These are phyloP conservation scores for Centruroides vittatus DNA, from an alignment of 1,140 invertebrate genomes.

Conservation along the genomic window DNA sequence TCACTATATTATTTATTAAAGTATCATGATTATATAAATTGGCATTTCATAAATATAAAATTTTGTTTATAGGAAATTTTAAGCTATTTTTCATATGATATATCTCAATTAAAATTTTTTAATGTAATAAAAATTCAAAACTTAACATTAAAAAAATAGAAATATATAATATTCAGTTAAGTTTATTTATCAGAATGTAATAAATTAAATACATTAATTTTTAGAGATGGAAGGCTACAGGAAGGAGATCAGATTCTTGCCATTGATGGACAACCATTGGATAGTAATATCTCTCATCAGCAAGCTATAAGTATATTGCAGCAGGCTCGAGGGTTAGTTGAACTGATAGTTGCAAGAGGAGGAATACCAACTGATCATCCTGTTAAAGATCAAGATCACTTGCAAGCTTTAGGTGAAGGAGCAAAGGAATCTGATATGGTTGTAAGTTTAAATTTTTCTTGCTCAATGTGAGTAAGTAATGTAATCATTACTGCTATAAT, in stretches of 20 bases:
- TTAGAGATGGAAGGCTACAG: conserved; percentile 56
- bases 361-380: conserved; percentile 6
- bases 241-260: conserved; percentile 80
- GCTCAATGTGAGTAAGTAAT: too few relatives aligned
- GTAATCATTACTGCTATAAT: too few relatives aligned
- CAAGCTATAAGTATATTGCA: conserved; percentile 68
- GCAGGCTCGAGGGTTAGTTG: conserved; percentile 55
- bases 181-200: too few relatives aligned
- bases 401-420: conserved; percentile 40
- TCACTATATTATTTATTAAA: too few relatives aligned
- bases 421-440: conserved; percentile 54
- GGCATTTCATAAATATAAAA: too few relatives aligned
- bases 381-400: not conserved
- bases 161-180: too few relatives aligned
- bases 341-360: conserved; percentile 50
- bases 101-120: too few relatives aligned
- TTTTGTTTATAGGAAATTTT: too few relatives aligned
- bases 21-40: too few relatives aligned
- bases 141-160: too few relatives aligned
- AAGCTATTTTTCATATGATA: too few relatives aligned
- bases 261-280: conserved; percentile 67
- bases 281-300: conserved; percentile 68
- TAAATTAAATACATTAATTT: conserved; percentile 20
- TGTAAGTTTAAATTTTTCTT: conserved; percentile 30
- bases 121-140: too few relatives aligned